A percentile compares a stretch with the other conserved stretches of the same genome.
Conservation (phyloP, 2,888 invertebrate genomes). For the Junonia oenone region DNA sequence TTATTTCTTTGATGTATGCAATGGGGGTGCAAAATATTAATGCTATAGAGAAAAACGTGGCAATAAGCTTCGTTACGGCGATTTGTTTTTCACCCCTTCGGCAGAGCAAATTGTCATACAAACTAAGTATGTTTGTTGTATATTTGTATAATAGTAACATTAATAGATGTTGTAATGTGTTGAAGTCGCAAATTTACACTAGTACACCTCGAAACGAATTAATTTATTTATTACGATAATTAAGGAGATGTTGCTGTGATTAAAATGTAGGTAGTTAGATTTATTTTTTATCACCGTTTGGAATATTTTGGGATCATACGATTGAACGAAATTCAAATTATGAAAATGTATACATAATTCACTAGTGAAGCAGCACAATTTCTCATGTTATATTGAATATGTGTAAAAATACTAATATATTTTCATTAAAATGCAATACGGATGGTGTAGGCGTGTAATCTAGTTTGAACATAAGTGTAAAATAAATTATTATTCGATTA, state of each 20-base stretch:
- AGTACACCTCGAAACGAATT: conserved; percentile 57
- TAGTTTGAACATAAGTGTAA: conserved; percentile 66
- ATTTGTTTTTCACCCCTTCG: conserved; percentile 63
- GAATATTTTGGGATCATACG: conserved; percentile 29
- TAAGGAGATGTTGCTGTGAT: conserved; percentile 62
- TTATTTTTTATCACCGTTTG: conserved; percentile 43
- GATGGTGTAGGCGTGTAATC: conserved; percentile 56
- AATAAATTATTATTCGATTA: conserved; percentile 72
- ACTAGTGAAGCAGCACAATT: conserved; percentile 43
- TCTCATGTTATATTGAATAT: conserved; percentile 26
- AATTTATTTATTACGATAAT: conserved; percentile 64
- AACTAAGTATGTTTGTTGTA: conserved; percentile 60
- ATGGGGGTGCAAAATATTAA: conserved; percentile 73
- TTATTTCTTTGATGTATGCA: conserved; percentile 75
- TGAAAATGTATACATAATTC: conserved; percentile 36
- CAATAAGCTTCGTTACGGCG: conserved; percentile 69
- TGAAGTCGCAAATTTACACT: conserved; percentile 40
- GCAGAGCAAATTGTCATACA: conserved; percentile 59
- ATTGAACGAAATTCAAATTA: conserved; percentile 32
- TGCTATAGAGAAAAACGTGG: conserved; percentile 62
- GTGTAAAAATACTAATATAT: conserved; percentile 48
- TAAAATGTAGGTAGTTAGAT: conserved; percentile 50
- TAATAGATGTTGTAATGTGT: conserved; percentile 59
- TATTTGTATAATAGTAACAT: conserved; percentile 58
- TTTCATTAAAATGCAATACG: conserved; percentile 71